Evolutionary conservation across 2,888 invertebrate genomes (phyloP), one percentile per base, ranked within the genome.

Genomic region (Mechanitis messenoides): DNA sequence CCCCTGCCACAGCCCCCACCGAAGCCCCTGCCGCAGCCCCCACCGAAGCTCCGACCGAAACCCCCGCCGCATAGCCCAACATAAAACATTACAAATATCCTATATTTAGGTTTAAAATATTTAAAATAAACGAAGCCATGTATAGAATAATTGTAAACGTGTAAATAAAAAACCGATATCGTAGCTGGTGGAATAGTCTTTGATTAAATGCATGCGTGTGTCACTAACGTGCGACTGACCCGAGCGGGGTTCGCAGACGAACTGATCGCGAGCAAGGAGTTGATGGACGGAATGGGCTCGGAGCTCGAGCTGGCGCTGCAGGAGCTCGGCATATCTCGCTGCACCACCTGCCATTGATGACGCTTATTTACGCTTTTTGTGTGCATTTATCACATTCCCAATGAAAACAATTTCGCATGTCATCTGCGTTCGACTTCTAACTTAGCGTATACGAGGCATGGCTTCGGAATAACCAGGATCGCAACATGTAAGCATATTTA

Each of bases 221-320:
- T 65, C 31, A 68, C 64, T 71, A 71, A 71, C 69, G 68, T 64
- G 70, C 61, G 67, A 77, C 71, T 81, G 79, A 82, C 73, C 68
- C 70, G 74, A 74, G 71, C 72, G 83, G 79, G 84, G 75, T 84
- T 77, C 80, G 78, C 93, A 95, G 95, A 96, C 93, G 95, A 95
- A 80, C 92, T 95, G 91, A 94, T 96, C 89, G 90, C 91, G 78
- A 93, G 94, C 89, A 97, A 97, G 93, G 96, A 97, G 92, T 93
- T 95, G 88, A 97, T 95, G 93, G 96, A 95, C 90, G 93, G 94
- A 84, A 95, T 98, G 85, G 96, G 96, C 74, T 97, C 96, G 84
- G 97, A 97, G 88, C 92, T 98, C 92, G 97, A 98, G 92, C 91
- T 92, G 82, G 96, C 97, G 74, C 97, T 97, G 92, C 92, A 93